Evolutionary conservation across 2,113 vertebrate genomes (phyloP).

Genomic region (Cervus canadensis): DNA sequence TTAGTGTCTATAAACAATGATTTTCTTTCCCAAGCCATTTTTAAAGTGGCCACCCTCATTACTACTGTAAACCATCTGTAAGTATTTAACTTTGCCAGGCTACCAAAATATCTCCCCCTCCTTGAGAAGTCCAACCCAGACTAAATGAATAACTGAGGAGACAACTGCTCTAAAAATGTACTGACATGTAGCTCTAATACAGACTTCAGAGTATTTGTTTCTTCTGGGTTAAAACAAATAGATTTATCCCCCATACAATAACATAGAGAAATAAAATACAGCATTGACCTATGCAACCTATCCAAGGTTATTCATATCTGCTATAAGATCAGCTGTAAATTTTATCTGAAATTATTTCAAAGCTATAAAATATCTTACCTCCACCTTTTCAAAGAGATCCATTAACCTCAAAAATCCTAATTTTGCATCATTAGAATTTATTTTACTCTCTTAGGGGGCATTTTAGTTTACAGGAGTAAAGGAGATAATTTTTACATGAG

Average conservation of each 20-base stretch:
- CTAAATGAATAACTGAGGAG: conserved; percentile 51
- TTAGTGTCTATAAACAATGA: conserved; percentile 47
- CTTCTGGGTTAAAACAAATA: conserved; percentile 27
- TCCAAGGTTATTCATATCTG: not conserved
- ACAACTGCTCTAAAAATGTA: conserved; percentile 46
- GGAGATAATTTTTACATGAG: not conserved
- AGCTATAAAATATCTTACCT: conserved; percentile 18
- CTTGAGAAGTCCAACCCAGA: conserved; percentile 30
- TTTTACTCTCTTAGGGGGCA: conserved; percentile 11
- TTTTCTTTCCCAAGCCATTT: conserved; percentile 59
- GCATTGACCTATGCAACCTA: not conserved
- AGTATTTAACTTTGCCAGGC: conserved; percentile 53
- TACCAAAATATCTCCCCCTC: conserved; percentile 24
- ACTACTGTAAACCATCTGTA: conserved; percentile 58
- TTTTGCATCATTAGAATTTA: not conserved
- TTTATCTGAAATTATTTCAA: conserved; percentile 27
- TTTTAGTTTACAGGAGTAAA: conserved; percentile 2
- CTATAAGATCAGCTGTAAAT: not conserved
- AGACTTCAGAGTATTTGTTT: conserved; percentile 37
- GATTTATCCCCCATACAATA: not conserved
- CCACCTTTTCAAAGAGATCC: conserved; percentile 20
- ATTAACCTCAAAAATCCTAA: conserved; percentile 39
- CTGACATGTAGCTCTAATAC: conserved; percentile 13
- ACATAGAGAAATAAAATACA: not conserved
- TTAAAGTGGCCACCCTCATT: conserved; percentile 48